These are phyloP conservation scores for Epizoanthus fatuus DNA, from an alignment of 92 coral and sea anemone species.

Conservation along the genomic window DNA sequence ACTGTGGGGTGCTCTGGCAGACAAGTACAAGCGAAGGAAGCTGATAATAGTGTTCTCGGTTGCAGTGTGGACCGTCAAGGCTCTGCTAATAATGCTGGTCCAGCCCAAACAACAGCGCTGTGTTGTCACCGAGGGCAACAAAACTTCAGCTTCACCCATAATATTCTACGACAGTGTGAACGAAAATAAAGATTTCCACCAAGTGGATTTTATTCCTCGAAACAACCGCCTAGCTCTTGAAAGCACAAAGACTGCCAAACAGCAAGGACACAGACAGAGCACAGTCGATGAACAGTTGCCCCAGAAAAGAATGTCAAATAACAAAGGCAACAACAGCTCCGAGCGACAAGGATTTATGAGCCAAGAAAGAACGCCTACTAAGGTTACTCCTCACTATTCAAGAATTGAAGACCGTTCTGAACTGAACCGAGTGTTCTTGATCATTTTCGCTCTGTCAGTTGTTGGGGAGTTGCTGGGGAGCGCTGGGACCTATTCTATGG, in stretches of 20 bases:
- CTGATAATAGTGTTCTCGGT: constrained; percentile 47
- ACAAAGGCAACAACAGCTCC: neutral
- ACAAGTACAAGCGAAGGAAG: constrained; percentile 59
- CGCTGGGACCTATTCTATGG: constrained; percentile 55
- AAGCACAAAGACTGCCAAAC: neutral
- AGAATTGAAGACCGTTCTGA: constrained; percentile 53
- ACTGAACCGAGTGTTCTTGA: constrained; percentile 52
- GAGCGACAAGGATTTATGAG: constrained; percentile 11
- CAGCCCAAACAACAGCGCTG: constrained; percentile 58
- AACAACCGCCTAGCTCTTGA: neutral
- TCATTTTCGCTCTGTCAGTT: constrained; percentile 46
- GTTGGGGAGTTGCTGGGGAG: constrained; percentile 60
- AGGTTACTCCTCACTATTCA: constrained; percentile 51
- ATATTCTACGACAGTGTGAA: constrained; percentile 36
- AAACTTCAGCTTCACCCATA: constrained; percentile 21
- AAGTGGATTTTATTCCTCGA: neutral
- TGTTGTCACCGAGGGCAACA: constrained; percentile 38
- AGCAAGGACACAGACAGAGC: neutral
- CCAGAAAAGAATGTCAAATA: neutral
- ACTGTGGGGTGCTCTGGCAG: constrained; percentile 64
- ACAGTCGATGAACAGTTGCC: neutral
- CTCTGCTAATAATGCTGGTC: constrained; percentile 54
- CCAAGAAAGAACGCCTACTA: constrained; percentile 18
- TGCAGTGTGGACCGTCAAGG: constrained; percentile 49
- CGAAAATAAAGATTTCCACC: neutral